Conservation (phyloP, 2,113 vertebrate genomes). For the Sylvia atricapilla region DNA sequence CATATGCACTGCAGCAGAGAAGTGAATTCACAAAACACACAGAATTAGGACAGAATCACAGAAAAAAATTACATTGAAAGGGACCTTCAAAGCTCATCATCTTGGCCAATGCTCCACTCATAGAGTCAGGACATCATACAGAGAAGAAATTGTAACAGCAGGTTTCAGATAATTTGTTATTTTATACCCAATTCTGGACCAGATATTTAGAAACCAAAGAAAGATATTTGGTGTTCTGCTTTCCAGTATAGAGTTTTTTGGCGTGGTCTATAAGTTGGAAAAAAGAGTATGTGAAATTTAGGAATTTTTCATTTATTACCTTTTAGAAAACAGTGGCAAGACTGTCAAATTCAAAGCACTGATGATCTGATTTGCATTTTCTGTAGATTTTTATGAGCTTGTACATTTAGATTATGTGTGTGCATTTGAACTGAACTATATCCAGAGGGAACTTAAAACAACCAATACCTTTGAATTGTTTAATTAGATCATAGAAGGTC, state of each 20-base stretch:
- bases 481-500: constrained; percentile 39
- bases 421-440: constrained; percentile 3
- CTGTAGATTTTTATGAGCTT: constrained; percentile 40
- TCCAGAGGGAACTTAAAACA: constrained; percentile 40
- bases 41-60: not conserved
- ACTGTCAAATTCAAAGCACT: constrained; percentile 24
- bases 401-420: constrained; percentile 17
- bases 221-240: not conserved
- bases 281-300: not conserved
- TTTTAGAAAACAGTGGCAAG: not conserved
- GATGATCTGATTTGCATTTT: constrained; percentile 53
- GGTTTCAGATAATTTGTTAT: not conserved
- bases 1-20: not conserved
- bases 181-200: not conserved
- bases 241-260: not conserved
- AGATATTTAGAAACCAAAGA: not conserved
- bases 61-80: not conserved
- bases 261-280: not conserved
- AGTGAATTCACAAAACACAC: not conserved
- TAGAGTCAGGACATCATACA: not conserved
- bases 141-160: not conserved
- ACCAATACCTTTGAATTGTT: constrained; percentile 36
- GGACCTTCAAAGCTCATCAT: not conserved
- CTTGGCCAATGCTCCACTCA: not conserved
- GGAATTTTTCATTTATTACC: not conserved